Percentiles rank a stretch among this genome's conserved stretches.
These are phyloP conservation scores for Baccha elongata DNA, from an alignment of 2,888 invertebrate genomes.

Conservation along the genomic window DNA sequence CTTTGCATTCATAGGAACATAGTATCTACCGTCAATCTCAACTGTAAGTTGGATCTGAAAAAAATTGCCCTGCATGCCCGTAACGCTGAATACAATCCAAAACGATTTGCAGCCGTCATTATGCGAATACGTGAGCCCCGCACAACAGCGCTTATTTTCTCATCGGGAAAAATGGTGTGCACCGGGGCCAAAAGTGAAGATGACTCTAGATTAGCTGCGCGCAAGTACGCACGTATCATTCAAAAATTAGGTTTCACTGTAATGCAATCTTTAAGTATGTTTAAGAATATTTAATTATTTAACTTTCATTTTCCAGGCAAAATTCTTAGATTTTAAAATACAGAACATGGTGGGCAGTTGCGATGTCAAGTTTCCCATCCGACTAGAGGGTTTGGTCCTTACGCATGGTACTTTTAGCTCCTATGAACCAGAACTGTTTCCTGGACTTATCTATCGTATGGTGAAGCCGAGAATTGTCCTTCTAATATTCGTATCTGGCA, in stretches of 20 bases:
- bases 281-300: background rate
- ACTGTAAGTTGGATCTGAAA: conserved; percentile 97
- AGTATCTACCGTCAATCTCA: conserved; percentile 98
- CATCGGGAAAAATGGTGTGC: conserved; percentile 93
- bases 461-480: conserved; percentile 98
- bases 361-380: conserved; percentile 90
- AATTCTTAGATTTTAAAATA: conserved; percentile 91
- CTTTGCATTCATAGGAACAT: conserved; percentile 90
- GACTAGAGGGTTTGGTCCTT: conserved; percentile 88
- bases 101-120: conserved; percentile 99
- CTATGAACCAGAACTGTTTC: conserved; percentile 99
- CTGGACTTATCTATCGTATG: conserved; percentile 99
- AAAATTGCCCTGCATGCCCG: conserved; percentile 98
- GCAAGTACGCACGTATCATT: conserved; percentile 93
- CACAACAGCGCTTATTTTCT: conserved; percentile 90
- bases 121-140: conserved; percentile 96
- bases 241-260: conserved; percentile 92
- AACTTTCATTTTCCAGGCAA: conserved; percentile 85
- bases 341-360: conserved; percentile 92
- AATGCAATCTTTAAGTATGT: conserved; percentile 57
- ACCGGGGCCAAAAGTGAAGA: conserved; percentile 93
- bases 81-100: conserved; percentile 99
- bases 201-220: conserved; percentile 89
- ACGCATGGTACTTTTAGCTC: conserved; percentile 90
- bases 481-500: conserved; percentile 99